phyloP scores from a whole-genome alignment of 1,140 invertebrate genomes.

The Caenorhabditis latens region DNA sequence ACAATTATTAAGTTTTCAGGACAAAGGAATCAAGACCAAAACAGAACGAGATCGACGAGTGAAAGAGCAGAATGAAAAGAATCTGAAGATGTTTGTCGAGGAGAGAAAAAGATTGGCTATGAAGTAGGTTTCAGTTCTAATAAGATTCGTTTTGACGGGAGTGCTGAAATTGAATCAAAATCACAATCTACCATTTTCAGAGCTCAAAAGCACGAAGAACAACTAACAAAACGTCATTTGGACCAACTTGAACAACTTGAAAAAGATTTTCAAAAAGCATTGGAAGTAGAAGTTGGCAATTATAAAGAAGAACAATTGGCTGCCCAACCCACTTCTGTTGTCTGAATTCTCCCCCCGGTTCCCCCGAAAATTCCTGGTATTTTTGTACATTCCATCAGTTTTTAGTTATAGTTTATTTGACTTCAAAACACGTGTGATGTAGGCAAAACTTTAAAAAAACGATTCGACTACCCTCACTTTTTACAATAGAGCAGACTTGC shows the following conservation, averaged over 20 bases:
- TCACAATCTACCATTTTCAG: conserved; percentile 54
- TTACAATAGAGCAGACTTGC: conserved; percentile 1
- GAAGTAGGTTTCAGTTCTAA: conserved; percentile 79
- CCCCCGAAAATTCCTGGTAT: background rate
- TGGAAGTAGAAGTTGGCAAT: conserved; percentile 52
- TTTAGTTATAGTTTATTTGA: background rate
- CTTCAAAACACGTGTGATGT: conserved; percentile 17
- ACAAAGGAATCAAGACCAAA: conserved; percentile 96
- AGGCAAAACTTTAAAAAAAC: conserved; percentile 31
- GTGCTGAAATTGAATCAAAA: no score
- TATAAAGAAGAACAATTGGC: conserved; percentile 62
- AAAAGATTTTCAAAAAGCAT: conserved; percentile 28
- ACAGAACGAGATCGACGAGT: conserved; percentile 89
- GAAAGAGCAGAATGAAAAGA: conserved; percentile 97
- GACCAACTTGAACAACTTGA: conserved; percentile 82
- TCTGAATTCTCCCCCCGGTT: background rate
- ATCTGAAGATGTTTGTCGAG: conserved; percentile 98
- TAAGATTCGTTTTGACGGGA: background rate
- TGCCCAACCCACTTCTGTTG: conserved; percentile 56
- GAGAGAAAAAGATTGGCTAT: conserved; percentile 89
- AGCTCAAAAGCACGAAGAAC: conserved; percentile 88
- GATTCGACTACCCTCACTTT: background rate
- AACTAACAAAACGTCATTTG: conserved; percentile 89
- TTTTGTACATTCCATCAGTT: conserved; percentile 6
- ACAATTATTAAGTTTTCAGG: conserved; percentile 78